Conservation (phyloP, 2,888 invertebrate genomes). For the Germaria angustata region DNA sequence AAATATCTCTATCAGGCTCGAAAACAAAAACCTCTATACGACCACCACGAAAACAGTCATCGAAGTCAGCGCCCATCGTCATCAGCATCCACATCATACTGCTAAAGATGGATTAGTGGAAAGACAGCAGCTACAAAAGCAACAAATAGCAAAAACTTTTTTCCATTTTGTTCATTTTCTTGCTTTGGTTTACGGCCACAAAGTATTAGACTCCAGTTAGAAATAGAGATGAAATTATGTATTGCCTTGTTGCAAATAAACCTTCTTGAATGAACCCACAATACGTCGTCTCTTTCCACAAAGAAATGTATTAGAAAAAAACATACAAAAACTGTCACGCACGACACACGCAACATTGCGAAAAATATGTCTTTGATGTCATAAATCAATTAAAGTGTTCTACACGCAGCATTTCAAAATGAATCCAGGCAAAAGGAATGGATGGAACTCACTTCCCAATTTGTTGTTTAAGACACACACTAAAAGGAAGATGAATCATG, state of each 20-base stretch:
- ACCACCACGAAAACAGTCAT: constrained; percentile 12
- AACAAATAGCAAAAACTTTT: constrained; percentile 4
- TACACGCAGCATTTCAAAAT: constrained; percentile 49
- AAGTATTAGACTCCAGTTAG: constrained; percentile 9
- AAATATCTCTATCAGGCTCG: constrained; percentile 13
- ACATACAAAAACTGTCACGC: constrained; percentile 75
- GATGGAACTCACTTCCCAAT: constrained; percentile 18
- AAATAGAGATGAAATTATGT: constrained; percentile 12
- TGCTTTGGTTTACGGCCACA: constrained; percentile 40
- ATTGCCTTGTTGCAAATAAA: constrained; percentile 37
- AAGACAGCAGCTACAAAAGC: constrained; percentile 16
- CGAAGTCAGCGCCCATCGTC: constrained; percentile 7
- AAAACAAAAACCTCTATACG: constrained; percentile 19
- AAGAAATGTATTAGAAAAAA: constrained; percentile 3
- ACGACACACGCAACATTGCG: constrained; percentile 78
- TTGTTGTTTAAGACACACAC: constrained; percentile 35
- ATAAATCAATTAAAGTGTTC: constrained; percentile 77
- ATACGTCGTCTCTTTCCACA: constrained; percentile 43
- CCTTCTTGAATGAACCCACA: constrained; percentile 53
- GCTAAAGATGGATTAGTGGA: constrained; percentile 69
- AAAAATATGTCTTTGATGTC: constrained; percentile 79
- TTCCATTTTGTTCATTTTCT: constrained; percentile 17
- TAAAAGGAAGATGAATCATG: constrained; percentile 50
- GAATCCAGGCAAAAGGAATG: background rate
- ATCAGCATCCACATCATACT: constrained; percentile 47